Conservation (phyloP, 2,113 vertebrate species). For the Greenwoodochromis staneri region DNA sequence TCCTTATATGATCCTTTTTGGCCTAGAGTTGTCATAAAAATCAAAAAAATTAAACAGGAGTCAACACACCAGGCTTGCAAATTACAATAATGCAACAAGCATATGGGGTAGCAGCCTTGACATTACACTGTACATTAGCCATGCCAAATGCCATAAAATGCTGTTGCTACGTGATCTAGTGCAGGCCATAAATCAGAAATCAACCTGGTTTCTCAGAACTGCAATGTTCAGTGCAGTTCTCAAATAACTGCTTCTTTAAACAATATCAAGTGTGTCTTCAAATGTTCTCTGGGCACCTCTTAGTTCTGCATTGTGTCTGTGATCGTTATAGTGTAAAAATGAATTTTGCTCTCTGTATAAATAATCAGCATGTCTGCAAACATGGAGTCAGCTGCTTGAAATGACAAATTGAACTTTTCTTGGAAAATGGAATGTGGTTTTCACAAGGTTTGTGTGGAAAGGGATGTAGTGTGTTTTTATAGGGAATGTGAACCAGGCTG, state of each 20-base stretch:
- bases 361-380: background rate
- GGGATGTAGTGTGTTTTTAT: conserved; percentile 29
- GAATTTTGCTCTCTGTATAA: background rate
- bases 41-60: background rate
- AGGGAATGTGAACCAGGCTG: conserved; percentile 10
- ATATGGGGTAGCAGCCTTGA: background rate
- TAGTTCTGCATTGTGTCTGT: background rate
- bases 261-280: background rate
- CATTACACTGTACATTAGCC: background rate
- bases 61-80: background rate
- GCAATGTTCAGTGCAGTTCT: background rate
- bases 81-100: background rate
- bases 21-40: background rate
- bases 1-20: background rate
- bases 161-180: background rate
- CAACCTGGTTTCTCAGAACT: background rate
- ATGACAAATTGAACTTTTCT: background rate
- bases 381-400: background rate
- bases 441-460: background rate
- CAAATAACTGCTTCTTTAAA: background rate
- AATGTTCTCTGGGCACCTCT: background rate
- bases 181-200: background rate
- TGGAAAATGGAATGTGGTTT: background rate
- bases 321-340: background rate
- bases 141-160: background rate